Percentiles rank a stretch among this genome's conserved stretches.
These are phyloP conservation scores for Anas platyrhynchos DNA, from an alignment of 2,113 vertebrate species.

Conservation along the genomic window DNA sequence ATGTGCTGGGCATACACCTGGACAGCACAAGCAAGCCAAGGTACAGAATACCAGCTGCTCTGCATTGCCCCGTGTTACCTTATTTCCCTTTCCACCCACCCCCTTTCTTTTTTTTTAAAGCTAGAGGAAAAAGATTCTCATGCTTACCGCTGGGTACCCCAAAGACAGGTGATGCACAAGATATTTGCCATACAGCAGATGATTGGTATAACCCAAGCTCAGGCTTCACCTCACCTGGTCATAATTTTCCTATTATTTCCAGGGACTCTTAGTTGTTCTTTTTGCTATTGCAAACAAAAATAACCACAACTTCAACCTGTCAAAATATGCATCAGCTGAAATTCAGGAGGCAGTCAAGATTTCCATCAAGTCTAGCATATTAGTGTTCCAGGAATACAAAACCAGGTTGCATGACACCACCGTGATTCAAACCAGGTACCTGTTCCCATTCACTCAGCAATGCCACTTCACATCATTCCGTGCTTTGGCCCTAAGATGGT, in stretches of 20 bases:
- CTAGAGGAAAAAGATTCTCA: not conserved
- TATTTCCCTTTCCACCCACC: accelerated
- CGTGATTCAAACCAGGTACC: not conserved
- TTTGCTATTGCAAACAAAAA: not conserved
- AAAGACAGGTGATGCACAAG: not conserved
- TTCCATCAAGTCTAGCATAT: not conserved
- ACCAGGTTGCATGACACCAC: not conserved
- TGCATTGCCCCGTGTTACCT: accelerated
- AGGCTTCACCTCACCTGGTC: not conserved
- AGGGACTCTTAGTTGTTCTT: not conserved
- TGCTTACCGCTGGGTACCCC: not conserved
- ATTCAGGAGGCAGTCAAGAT: not conserved
- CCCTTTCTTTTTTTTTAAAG: not conserved
- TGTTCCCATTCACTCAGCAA: not conserved
- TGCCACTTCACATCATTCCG: not conserved
- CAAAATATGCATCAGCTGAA: not conserved
- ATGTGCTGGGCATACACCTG: accelerated
- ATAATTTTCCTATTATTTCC: not conserved
- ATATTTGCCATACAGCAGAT: not conserved
- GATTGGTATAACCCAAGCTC: not conserved
- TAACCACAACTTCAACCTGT: not conserved
- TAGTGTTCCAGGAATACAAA: not conserved
- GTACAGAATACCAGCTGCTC: not conserved
- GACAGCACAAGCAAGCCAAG: not conserved
- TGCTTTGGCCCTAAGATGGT: not conserved